These are phyloP conservation scores for Scaptomyza caliginosa DNA, from an alignment of 2,888 invertebrate genomes.

Conservation along the genomic window DNA sequence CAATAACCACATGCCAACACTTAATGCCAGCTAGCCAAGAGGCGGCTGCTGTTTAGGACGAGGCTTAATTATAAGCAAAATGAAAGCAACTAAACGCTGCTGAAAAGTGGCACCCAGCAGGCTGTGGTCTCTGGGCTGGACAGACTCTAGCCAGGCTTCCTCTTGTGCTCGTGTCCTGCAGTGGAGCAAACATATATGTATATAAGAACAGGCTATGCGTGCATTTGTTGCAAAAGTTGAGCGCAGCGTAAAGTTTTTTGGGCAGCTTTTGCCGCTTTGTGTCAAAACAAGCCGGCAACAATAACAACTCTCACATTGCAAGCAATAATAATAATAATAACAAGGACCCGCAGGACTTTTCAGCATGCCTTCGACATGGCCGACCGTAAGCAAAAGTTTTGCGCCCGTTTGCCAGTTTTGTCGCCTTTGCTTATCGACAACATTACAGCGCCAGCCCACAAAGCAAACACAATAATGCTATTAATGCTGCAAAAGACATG, in stretches of 20 bases:
- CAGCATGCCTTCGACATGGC: slow-evolving; percentile 25
- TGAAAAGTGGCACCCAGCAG: slow-evolving; percentile 6
- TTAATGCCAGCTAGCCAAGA: slow-evolving; percentile 63
- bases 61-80: slow-evolving; percentile 74
- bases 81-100: slow-evolving; percentile 55
- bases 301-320: slow-evolving; percentile 35
- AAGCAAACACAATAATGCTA: slow-evolving; percentile 63
- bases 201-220: slow-evolving; percentile 13
- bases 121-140: slow-evolving; percentile 37
- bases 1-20: slow-evolving; percentile 70
- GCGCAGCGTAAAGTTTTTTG: slow-evolving; percentile 60
- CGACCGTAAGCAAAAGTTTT: slow-evolving; percentile 22
- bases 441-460: slow-evolving; percentile 33
- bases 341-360: slow-evolving; percentile 33
- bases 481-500: slow-evolving; percentile 45
- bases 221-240: slow-evolving; percentile 57
- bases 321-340: slow-evolving; percentile 27
- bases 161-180: slow-evolving; percentile 38
- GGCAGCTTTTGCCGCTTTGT: slow-evolving; percentile 63
- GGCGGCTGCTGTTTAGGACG: slow-evolving; percentile 47
- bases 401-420: slow-evolving; percentile 18
- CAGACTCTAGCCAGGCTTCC: slow-evolving; percentile 35
- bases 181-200: slow-evolving; percentile 14
- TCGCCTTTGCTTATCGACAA: slow-evolving; percentile 39
- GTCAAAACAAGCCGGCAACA: slow-evolving; percentile 57